Evolutionary conservation across 2,113 vertebrate genomes (phyloP).

Genomic region (Abramis brama): DNA sequence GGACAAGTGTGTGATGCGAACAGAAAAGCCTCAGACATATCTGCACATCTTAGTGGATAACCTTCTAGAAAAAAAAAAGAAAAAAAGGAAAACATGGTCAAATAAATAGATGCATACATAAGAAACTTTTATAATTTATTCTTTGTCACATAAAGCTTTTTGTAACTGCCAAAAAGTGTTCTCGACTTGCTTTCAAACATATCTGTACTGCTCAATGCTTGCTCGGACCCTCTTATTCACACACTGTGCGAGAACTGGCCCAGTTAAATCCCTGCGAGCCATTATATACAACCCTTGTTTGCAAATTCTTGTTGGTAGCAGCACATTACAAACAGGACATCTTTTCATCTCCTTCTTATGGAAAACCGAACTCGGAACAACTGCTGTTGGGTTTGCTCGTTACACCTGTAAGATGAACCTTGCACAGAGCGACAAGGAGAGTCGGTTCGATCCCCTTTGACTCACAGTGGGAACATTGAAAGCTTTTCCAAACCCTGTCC

Average conservation of each 20-base stretch:
- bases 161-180: conserved; percentile 71
- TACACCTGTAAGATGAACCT: conserved; percentile 70
- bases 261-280: conserved; percentile 67
- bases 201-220: conserved; percentile 68
- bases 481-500: conserved; percentile 73
- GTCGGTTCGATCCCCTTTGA: conserved; percentile 68
- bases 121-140: conserved; percentile 88
- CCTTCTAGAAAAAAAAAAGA: conserved; percentile 58
- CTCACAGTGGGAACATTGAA: conserved; percentile 78
- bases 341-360: conserved; percentile 67
- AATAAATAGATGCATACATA: conserved; percentile 94
- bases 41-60: conserved; percentile 70
- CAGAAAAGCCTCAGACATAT: conserved; percentile 51
- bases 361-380: conserved; percentile 70
- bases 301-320: conserved; percentile 85
- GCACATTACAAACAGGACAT: conserved; percentile 82
- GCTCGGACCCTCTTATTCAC: conserved; percentile 62
- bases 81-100: conserved; percentile 74
- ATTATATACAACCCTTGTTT: conserved; percentile 74
- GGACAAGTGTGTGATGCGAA: conserved; percentile 69
- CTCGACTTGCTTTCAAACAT: conserved; percentile 64
- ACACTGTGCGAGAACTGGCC: conserved; percentile 63
- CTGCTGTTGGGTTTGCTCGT: conserved; percentile 68
- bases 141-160: conserved; percentile 80
- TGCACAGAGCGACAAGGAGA: conserved; percentile 64